Percentiles rank a stretch among this genome's conserved stretches.
Evolutionary conservation across 2,113 vertebrate species (phyloP).

Genomic region (Limnothrissa miodon): DNA sequence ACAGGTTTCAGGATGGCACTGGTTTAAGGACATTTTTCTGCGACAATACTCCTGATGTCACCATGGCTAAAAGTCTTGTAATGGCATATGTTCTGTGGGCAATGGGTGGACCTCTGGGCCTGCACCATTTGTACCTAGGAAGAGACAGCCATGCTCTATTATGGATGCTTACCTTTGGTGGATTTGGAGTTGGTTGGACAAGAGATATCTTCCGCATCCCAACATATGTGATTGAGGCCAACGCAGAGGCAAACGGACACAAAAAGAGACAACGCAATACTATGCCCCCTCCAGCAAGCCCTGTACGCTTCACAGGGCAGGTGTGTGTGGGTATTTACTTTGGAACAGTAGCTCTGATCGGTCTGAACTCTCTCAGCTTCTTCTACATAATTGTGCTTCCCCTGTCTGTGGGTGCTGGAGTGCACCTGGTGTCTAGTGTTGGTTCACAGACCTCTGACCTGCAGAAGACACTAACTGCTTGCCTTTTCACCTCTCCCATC

Average conservation of each 20-base stretch:
- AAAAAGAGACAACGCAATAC: not conserved
- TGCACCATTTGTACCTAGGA: conserved; percentile 88
- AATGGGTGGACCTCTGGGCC: conserved; percentile 79
- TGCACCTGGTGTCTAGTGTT: conserved; percentile 80
- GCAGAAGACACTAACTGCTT: conserved; percentile 67
- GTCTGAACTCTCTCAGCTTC: conserved; percentile 75
- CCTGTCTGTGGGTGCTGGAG: conserved; percentile 79
- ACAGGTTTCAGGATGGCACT: not conserved
- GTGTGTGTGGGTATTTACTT: conserved; percentile 83
- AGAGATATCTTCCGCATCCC: conserved; percentile 82
- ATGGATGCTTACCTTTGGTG: conserved; percentile 86
- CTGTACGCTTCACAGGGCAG: conserved; percentile 76
- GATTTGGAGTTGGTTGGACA: conserved; percentile 83
- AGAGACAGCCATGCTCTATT: conserved; percentile 86
- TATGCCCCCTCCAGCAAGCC: conserved; percentile 61
- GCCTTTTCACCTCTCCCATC: conserved; percentile 77
- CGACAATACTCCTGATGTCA: conserved; percentile 10
- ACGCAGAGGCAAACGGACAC: conserved; percentile 51
- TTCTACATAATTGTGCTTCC: conserved; percentile 82
- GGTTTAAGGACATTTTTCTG: not conserved
- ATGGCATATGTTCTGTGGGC: conserved; percentile 84
- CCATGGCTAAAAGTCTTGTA: conserved; percentile 79
- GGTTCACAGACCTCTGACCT: conserved; percentile 81
- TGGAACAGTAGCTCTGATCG: conserved; percentile 77
- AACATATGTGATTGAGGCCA: conserved; percentile 77